phyloP scores from a whole-genome alignment of 2,797 vertebrate genomes.

The Potorous gilbertii region DNA sequence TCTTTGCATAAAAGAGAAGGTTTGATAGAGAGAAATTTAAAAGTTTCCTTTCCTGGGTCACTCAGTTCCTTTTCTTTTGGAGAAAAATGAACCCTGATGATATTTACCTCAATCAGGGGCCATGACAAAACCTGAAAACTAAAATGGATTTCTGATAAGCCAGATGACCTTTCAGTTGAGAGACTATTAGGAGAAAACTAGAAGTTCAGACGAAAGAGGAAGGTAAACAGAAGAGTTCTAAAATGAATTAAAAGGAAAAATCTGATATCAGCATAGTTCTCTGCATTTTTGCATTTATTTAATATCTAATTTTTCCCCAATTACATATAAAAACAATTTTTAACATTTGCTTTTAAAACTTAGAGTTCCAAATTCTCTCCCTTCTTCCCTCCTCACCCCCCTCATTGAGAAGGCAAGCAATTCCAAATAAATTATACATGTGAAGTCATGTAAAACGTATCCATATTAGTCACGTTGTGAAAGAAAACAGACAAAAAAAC shows the following conservation, averaged over 20 bases:
- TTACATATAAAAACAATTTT: no score
- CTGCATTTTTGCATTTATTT: background rate
- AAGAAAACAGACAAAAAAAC: no score
- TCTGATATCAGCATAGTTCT: background rate
- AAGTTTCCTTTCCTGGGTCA: background rate
- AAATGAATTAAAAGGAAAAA: background rate
- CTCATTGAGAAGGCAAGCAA: no score
- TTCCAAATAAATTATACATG: no score
- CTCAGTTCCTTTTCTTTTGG: background rate
- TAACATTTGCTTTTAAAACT: no score
- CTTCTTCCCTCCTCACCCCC: no score
- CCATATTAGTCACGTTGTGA: no score
- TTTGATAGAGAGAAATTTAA: background rate
- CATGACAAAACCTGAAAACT: background rate
- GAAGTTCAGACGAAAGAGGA: background rate
- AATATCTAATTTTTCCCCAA: no score
- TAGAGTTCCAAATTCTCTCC: no score
- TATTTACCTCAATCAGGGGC: background rate
- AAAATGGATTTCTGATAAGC: background rate
- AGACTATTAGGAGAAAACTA: background rate
- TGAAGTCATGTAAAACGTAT: no score
- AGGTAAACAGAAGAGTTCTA: background rate
- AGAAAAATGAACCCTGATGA: background rate
- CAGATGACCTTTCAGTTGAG: background rate
- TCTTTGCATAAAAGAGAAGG: background rate